Evolutionary conservation across 64 coral and sea anemone genomes (phyloP), one percentile per base, ranked within the genome.

Genomic region (Porites australiensis): DNA sequence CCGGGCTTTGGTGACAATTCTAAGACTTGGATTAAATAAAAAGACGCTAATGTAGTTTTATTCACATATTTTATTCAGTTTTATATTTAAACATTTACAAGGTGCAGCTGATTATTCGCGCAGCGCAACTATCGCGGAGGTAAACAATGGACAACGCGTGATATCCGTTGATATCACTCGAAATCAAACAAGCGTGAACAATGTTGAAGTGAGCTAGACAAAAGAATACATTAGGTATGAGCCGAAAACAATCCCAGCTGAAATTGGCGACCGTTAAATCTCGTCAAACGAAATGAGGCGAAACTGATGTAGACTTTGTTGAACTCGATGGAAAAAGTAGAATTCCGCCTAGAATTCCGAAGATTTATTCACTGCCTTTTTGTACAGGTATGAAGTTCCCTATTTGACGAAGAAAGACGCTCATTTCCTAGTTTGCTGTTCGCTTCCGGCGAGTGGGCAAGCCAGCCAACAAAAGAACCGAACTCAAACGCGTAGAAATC

Each of bases 181-280:
- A 84, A 64, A 68, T 84, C 63, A 84, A 84, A 84, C 63, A 84
- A 84, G 37, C 18, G 44, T 51, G 81, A 84, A 84, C 79, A 84
- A 84, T 84, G 13, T 21, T 22, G n/a, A 80, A 80, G 55, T 60
- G 13, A 37, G 27, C 61, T 9, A 64, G 63, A 84, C 81, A 84
- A 84, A 84, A 68, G 81, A 84, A 84, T 84, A 84, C 13, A 84
- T 84, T 84, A 84, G 1, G 8, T 13, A 18, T 66, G 18, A 84
- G 23, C 63, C 48, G 47, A 50, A 83, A 67, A 19, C 50, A 83
- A 12, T 64, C 43, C 44, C 43, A 16, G 45, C 16, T 44, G 44
- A 84, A n/a, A 7, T 47, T 84, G 64, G 46, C 64, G 81, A 84
- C 81, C 81, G 81, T 84, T 84, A 69, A 50, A 55, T 18, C 61